A percentile compares a stretch with the other conserved stretches of the same genome.
Conservation (phyloP, 2,797 vertebrate species). For the Poecilia picta region DNA sequence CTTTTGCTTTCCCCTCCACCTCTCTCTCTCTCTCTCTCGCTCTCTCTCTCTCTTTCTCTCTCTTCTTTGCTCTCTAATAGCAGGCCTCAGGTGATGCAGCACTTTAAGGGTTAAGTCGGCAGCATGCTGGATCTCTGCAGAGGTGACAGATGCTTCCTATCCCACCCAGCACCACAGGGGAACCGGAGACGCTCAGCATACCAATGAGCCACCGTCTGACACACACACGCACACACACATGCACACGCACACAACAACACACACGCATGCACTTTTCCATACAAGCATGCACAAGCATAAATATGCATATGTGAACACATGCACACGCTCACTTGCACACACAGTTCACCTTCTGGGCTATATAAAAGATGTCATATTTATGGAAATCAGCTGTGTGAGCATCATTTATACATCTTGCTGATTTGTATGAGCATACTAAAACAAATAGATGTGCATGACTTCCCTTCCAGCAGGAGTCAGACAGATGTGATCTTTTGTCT, state of each 20-base stretch:
- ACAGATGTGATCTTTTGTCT: conserved; percentile 74
- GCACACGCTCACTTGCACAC: conserved; percentile 23
- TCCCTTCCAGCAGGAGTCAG: conserved; percentile 53
- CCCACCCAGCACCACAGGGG: conserved; percentile 88
- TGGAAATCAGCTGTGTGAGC: conserved; percentile 59
- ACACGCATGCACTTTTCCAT: conserved; percentile 9
- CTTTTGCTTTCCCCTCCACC: conserved; percentile 3
- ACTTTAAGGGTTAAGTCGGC: conserved; percentile 75
- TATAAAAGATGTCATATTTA: conserved; percentile 67
- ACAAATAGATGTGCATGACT: conserved; percentile 60
- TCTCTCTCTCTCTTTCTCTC: conserved; percentile 17
- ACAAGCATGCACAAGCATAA: conserved; percentile 44
- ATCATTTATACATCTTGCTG: conserved; percentile 50
- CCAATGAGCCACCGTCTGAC: conserved; percentile 85
- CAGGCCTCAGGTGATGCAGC: conserved; percentile 72
- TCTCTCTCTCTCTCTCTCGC: conserved; percentile 12
- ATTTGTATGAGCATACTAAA: conserved; percentile 48
- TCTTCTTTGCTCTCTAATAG: conserved; percentile 21
- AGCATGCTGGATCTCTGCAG: conserved; percentile 81
- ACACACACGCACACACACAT: conserved; percentile 53
- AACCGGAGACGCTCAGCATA: conserved; percentile 87
- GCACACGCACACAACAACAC: conserved; percentile 27
- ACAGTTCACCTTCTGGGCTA: conserved; percentile 56
- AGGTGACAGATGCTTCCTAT: conserved; percentile 90
- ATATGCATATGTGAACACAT: conserved; percentile 59